Evolutionary conservation across 2,888 invertebrate species (phyloP), one percentile per base, ranked within the genome.

Genomic region (Meganola albula): DNA sequence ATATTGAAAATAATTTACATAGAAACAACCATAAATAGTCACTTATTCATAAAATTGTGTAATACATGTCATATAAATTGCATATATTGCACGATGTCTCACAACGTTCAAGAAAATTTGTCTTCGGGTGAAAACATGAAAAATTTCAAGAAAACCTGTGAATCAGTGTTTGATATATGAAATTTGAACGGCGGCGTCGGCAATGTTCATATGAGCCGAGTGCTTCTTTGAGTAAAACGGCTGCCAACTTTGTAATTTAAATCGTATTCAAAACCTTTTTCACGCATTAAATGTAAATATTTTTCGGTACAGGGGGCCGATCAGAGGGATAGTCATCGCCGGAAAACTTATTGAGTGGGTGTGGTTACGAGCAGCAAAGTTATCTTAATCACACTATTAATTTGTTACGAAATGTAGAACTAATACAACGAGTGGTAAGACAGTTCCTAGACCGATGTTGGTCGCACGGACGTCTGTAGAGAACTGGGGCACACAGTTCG

Each of bases 141-240:
- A 49, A 45, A 51, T 51, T 56, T 53, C 40, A 42, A 45, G 32
- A 48, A 39, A 44, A 54, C 41, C 20, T 48, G 39, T 34, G 46
- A 52, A 56, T 56, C 58, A 50, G 42, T 45, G 44, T 48, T 53
- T 57, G 48, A 49, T 50, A 48, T 41, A 58, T 57, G 50, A 56
- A 58, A 58, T 60, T 55, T 53, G 54, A 61, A 63, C 55, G 51
- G 43, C 44, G 45, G 48, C 49, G 43, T 48, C 41, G 41, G 41
- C 40, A 34, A 38, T 43, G 38, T 32, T 24, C 39, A 34, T 34
- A 40, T 21, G 36, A 21, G 16, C 35, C 35, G 24, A 16, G 24
- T 32, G 37, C 44, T 40, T 37, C 42, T 29, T 25, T n/a, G 31
- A 9, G 22, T 14, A 9, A 16, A 28, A 13, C 14, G 12, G 11